Evolutionary conservation across 1,140 invertebrate genomes (phyloP), one percentile per base, ranked within the genome.

Genomic region (Drosophila oshimai): DNA sequence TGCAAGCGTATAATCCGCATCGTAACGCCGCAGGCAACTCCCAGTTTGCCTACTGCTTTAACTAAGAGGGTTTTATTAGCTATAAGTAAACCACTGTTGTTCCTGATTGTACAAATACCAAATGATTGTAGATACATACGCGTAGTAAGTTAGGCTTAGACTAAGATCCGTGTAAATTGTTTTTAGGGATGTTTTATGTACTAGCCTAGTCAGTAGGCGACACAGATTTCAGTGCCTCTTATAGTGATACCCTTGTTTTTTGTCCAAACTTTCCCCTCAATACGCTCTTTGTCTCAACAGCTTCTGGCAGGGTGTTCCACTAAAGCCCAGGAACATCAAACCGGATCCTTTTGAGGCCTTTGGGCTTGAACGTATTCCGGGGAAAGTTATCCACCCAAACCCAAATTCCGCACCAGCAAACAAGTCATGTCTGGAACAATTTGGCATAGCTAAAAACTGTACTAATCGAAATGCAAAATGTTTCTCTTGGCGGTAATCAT

Each of bases 1-100:
- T 89, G 86, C 86, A 89, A 89, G 86, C 86, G 86, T 89, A 89
- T 86, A 87, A 87, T 81, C 73, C 87, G 15, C 86, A 89, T 89
- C 86, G 86, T 75, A 89, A 89, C 53, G 49, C 62, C 20, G 50
- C 60, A 34, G 74, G 74, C 49, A 89, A 81, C 39, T 58, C 77
- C 4, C 86, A 89, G 54, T 89, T 89, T 31, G 86, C 80, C 46
- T 89, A 81, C 60, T 89, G 86, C 26, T 89, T 89, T 31, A 89
- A 89, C 39, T 89, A 65, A 39, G 26, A 57, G 12, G 53, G 60
- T 67, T 61, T 39, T 12, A 31, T 5, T 71, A 86, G 39, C 13
- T 33, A 20, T 70, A 71, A 62, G 60, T 62, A 26, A 28, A 50
- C 7, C 49, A 26, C 46, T 34, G 83, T 88, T 88, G 64, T 49